A percentile compares a stretch with the other conserved stretches of the same genome.
Evolutionary conservation across 2,113 vertebrate genomes (phyloP).

Genomic region (Nasalis larvatus): DNA sequence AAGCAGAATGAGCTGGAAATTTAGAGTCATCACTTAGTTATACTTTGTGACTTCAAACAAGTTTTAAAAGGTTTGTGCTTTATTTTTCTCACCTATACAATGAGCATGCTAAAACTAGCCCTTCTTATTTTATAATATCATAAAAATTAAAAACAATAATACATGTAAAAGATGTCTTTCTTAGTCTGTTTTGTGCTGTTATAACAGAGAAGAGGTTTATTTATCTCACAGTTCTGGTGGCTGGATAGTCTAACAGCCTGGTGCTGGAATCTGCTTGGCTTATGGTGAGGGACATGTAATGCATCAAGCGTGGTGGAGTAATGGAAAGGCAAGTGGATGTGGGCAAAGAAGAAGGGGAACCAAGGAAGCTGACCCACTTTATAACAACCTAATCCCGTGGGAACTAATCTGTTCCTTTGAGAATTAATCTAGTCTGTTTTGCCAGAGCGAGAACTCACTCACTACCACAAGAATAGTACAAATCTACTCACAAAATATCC

Average conservation of each 20-base stretch:
- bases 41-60: background rate
- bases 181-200: background rate
- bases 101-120: background rate
- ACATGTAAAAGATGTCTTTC: background rate
- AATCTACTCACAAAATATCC: background rate
- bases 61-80: background rate
- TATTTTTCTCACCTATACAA: constrained; percentile 13
- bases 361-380: background rate
- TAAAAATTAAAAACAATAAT: background rate
- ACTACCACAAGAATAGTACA: background rate
- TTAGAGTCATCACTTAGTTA: background rate
- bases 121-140: background rate
- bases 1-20: background rate
- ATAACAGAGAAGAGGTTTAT: background rate
- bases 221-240: background rate
- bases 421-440: background rate
- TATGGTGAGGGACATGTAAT: background rate
- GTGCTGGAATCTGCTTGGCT: background rate
- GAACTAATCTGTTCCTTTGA: background rate
- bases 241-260: background rate
- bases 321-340: background rate
- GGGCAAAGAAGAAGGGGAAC: background rate
- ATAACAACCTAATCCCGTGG: background rate
- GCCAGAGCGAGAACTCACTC: background rate
- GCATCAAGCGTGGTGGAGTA: background rate